A percentile compares a stretch with the other conserved stretches of the same genome.
phyloP scores from a whole-genome alignment of 2,888 invertebrate genomes.

The Hymenopus coronatus region DNA sequence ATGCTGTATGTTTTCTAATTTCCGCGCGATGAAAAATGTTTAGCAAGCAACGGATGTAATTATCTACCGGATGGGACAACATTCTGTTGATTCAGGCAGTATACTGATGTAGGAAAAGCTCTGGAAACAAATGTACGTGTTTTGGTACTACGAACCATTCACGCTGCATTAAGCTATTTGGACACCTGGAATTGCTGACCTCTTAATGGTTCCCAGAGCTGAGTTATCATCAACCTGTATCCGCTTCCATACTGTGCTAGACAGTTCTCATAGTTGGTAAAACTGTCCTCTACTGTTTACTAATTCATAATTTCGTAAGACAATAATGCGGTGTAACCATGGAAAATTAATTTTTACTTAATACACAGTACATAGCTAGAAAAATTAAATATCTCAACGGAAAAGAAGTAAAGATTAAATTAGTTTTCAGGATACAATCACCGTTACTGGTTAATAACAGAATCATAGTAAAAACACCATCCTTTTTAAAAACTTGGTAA shows the following conservation, averaged over 20 bases:
- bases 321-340: no score
- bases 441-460: no score
- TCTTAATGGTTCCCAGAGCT: neutral
- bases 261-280: neutral
- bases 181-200: neutral
- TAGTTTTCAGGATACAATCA: no score
- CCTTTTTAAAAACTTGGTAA: no score
- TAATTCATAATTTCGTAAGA: no score
- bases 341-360: no score
- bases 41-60: neutral
- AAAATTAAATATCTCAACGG: no score
- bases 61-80: neutral
- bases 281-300: neutral
- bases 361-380: no score
- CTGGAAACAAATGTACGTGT: neutral
- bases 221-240: neutral
- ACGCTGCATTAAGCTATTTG: neutral
- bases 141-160: neutral
- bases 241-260: neutral
- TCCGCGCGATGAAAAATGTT: neutral
- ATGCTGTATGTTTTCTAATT: neutral
- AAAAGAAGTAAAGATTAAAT: no score
- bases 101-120: no score
- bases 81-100: neutral
- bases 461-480: no score